Percentiles rank a stretch among this genome's conserved stretches.
These are phyloP conservation scores for Solenopsis invicta DNA, from an alignment of 1,140 invertebrate species.

Conservation along the genomic window DNA sequence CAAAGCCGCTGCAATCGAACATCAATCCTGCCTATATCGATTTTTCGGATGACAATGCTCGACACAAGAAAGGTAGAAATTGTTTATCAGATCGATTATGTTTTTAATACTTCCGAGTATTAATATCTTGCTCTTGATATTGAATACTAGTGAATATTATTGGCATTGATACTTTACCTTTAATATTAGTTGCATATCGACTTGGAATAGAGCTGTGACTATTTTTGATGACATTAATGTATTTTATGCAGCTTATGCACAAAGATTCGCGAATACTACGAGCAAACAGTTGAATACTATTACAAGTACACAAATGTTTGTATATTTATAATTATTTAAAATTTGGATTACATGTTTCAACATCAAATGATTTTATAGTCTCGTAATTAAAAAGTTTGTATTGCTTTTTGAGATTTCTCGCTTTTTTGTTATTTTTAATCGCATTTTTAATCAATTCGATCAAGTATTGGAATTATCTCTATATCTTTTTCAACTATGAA, in stretches of 20 bases:
- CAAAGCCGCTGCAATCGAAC: conserved; percentile 75
- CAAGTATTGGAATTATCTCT: neutral
- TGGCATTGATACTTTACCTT: neutral
- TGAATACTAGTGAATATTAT: neutral
- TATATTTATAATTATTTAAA: neutral
- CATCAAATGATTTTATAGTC: neutral
- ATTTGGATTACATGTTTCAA: neutral
- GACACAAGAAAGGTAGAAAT: conserved; percentile 78
- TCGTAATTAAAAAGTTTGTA: neutral
- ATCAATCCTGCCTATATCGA: conserved; percentile 75
- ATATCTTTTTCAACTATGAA: neutral
- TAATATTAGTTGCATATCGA: neutral
- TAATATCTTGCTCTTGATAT: neutral
- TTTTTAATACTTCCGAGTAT: conserved; percentile 16
- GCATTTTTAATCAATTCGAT: neutral
- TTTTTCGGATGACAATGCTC: conserved; percentile 67
- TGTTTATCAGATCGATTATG: neutral
- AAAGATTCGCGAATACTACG: neutral
- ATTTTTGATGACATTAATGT: neutral
- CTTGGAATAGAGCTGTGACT: conserved; percentile 19
- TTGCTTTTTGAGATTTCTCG: neutral
- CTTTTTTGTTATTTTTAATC: neutral
- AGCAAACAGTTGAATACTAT: conserved; percentile 22
- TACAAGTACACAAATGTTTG: neutral
- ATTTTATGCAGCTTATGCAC: neutral